Evolutionary conservation across 35 echinoderm and acorn worm genomes (phyloP).

Genomic region (Ophiothrix spiculata): DNA sequence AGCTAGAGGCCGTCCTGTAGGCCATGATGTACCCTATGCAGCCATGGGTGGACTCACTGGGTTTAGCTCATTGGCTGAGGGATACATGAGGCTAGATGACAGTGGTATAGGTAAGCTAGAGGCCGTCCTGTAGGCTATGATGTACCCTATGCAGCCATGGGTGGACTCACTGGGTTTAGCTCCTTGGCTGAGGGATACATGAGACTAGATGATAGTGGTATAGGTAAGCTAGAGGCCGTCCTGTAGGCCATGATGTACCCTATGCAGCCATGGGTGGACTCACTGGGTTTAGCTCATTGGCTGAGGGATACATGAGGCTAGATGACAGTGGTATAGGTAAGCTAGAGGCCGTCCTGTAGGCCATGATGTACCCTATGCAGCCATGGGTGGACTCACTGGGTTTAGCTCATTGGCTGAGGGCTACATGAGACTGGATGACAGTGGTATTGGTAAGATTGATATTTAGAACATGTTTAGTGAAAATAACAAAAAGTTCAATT

Average conservation of each 20-base stretch:
- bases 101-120: too few species aligned
- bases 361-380: slow-evolving; percentile 88
- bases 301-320: slow-evolving; percentile 84
- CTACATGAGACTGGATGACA: slow-evolving; percentile 88
- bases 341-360: slow-evolving; percentile 94
- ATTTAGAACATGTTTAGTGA: too few species aligned
- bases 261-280: slow-evolving; percentile 97
- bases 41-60: slow-evolving; percentile 98
- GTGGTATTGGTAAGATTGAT: slow-evolving; percentile 63
- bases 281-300: slow-evolving; percentile 95
- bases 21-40: slow-evolving; percentile 88
- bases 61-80: slow-evolving; percentile 94
- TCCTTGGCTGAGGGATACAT: too few species aligned
- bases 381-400: slow-evolving; percentile 97
- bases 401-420: slow-evolving; percentile 95
- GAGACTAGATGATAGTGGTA: too few species aligned
- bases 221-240: slow-evolving; percentile 78
- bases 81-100: too few species aligned
- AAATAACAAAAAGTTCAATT: too few species aligned
- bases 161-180: too few species aligned
- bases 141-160: too few species aligned
- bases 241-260: slow-evolving; percentile 89
- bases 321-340: slow-evolving; percentile 81
- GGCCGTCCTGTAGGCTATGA: too few species aligned
- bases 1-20: slow-evolving; percentile 90